Base-by-base conservation (phyloP, 2,113 vertebrate species). In the Progne subis region DNA sequence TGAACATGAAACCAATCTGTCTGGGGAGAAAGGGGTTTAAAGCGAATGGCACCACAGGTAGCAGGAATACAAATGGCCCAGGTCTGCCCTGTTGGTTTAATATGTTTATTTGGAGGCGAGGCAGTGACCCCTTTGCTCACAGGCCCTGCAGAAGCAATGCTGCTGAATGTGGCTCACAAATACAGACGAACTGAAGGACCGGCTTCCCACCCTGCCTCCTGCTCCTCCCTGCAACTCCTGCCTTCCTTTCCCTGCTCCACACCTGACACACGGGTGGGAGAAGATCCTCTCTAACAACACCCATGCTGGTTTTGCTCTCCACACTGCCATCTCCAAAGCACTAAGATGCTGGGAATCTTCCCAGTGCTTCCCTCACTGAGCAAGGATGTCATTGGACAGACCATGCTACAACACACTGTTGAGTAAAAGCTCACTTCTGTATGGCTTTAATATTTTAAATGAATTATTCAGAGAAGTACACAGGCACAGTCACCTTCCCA, bases 361-460 rank as follows among this genome's bases (percentile, higher is more conserved):
- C 47, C 31, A 32, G 47, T 74, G 53, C 41, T 52, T 81, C 67
- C 26, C 23, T 81, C n/a, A 3, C 24, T 2, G 11, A 24, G 32
- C 47, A 55, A 43, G 81, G 53, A 24, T 24, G 21, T 56, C 75
- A 18, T 18, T 6, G 41, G 59, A 29, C 43, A 88, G n/a, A 15
- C 50, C n/a, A 5, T 10, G 26, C 23, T 87, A 11, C 60, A 81
- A 44, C 28, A 20, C 68, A 21, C 55, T 12, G 32, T 14, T 56
- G 43, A 69, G 50, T 47, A 29, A 60, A 78, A 78, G 15, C 72
- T 75, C 41, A 44, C 17, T 84, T 59, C 17, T 59, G 28, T 26
- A 4, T 53, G n/a, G 67, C 55, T 90, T 84, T 81, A 47, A 52
- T 92, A 63, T 63, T 78, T 90, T 49, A 72, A 81, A 84, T 93